Evolutionary conservation across 1,140 invertebrate genomes (phyloP).

Genomic region (Papilio dardanus): DNA sequence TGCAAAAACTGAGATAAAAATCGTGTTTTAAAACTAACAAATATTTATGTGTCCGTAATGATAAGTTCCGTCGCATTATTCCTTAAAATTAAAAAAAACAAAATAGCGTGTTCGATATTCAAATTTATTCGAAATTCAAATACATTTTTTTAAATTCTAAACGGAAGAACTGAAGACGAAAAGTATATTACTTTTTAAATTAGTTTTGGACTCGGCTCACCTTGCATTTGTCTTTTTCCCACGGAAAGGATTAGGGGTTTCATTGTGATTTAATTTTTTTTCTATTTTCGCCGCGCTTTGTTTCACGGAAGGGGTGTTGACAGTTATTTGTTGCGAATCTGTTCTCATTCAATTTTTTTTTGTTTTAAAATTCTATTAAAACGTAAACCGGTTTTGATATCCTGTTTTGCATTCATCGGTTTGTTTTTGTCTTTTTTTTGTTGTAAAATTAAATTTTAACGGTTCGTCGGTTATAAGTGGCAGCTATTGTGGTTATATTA

Average conservation of each 20-base stretch:
- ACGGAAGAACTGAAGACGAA: constrained; percentile 58
- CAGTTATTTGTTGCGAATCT: constrained; percentile 81
- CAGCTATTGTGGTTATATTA: constrained; percentile 73
- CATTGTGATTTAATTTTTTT: constrained; percentile 77
- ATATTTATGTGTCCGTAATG: neutral
- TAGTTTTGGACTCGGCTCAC: constrained; percentile 77
- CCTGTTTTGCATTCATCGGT: constrained; percentile 71
- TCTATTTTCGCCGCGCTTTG: constrained; percentile 73
- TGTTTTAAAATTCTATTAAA: constrained; percentile 74
- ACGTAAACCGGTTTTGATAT: constrained; percentile 76
- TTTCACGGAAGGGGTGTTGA: constrained; percentile 81
- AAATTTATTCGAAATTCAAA: constrained; percentile 26
- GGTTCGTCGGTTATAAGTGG: constrained; percentile 66
- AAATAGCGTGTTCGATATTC: constrained; percentile 6
- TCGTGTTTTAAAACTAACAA: neutral
- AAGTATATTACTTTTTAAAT: constrained; percentile 81
- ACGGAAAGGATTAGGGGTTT: constrained; percentile 78
- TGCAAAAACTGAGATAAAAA: neutral
- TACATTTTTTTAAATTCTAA: constrained; percentile 40
- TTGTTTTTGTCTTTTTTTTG: constrained; percentile 74
- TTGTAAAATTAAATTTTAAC: constrained; percentile 75
- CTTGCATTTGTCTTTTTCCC: constrained; percentile 80
- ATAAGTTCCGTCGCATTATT: neutral
- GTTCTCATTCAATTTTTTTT: constrained; percentile 73
- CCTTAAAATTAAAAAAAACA: neutral